Evolutionary conservation across 23 tunicate species (phyloP).

Genomic region (Ascidia mentula): DNA sequence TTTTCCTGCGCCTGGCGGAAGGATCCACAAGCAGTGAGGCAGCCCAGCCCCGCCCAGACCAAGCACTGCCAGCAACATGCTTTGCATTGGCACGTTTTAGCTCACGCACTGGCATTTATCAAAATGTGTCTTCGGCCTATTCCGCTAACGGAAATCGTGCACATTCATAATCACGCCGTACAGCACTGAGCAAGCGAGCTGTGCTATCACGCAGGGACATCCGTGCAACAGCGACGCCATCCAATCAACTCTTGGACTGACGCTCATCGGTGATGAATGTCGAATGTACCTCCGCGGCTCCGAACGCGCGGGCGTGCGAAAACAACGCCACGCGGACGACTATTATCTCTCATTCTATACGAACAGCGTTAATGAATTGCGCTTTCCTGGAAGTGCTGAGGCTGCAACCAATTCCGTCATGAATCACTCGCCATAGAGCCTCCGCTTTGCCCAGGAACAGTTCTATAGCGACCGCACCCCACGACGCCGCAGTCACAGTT

Average conservation of each 20-base stretch:
- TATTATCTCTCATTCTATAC: conserved; percentile 6
- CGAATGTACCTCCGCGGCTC: neutral
- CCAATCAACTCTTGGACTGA: neutral
- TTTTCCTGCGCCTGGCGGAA: conserved; percentile 8
- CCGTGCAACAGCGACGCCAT: neutral
- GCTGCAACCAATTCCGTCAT: conserved; percentile 29
- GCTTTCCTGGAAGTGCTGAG: conserved; percentile 38
- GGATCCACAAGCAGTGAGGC: neutral
- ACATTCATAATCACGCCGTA: neutral
- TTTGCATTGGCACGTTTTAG: neutral
- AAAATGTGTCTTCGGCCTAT: neutral
- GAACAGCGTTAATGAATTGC: conserved; percentile 18
- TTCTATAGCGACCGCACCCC: neutral
- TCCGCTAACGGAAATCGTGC: conserved; percentile 14
- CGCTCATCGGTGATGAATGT: neutral
- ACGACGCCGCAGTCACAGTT: neutral
- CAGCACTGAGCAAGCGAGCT: neutral
- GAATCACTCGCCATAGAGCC: conserved; percentile 19
- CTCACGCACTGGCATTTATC: conserved; percentile 11
- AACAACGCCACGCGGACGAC: conserved; percentile 11
- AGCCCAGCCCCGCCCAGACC: neutral
- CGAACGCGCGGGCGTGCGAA: neutral
- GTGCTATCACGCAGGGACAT: neutral
- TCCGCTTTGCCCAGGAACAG: neutral
- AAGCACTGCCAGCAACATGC: neutral